Percentiles rank a stretch among this genome's conserved stretches.
phyloP scores from a whole-genome alignment of 1,140 invertebrate genomes.

The Drosophila tsacasi region DNA sequence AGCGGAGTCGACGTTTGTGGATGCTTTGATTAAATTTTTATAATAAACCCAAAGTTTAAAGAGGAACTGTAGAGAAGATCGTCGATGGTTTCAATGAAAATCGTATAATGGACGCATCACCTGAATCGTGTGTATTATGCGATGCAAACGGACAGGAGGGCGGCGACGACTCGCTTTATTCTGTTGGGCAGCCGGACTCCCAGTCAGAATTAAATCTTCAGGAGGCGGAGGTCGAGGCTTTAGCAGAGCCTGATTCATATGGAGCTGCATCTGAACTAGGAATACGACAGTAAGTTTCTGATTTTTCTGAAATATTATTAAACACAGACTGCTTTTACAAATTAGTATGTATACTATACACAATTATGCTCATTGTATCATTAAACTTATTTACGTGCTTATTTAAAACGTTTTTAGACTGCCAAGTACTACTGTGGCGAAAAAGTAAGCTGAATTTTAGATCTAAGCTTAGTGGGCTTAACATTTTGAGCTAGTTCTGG shows the following conservation, averaged over 20 bases:
- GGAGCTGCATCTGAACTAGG: constrained; percentile 55
- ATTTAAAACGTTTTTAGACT: too few species aligned
- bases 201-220: constrained; percentile 6
- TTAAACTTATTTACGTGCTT: too few species aligned
- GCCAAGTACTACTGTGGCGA: too few species aligned
- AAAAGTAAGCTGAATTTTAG: too few species aligned
- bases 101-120: constrained; percentile 75
- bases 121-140: constrained; percentile 72
- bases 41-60: constrained; percentile 59
- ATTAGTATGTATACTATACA: background rate
- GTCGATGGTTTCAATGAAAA: constrained; percentile 67
- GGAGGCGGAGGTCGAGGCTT: constrained; percentile 33
- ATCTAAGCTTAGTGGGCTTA: too few species aligned
- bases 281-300: constrained; percentile 70
- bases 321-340: background rate
- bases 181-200: constrained; percentile 32
- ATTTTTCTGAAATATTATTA: constrained; percentile 38
- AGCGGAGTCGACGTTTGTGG: constrained; percentile 36
- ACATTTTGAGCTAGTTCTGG: too few species aligned
- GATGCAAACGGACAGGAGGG: constrained; percentile 58
- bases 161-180: constrained; percentile 47
- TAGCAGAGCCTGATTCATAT: constrained; percentile 5
- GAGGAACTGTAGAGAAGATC: constrained; percentile 25
- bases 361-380: too few species aligned
- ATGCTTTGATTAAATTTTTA: constrained; percentile 70